phyloP scores from a whole-genome alignment of 2,888 invertebrate species.

The Thecophora atra region DNA sequence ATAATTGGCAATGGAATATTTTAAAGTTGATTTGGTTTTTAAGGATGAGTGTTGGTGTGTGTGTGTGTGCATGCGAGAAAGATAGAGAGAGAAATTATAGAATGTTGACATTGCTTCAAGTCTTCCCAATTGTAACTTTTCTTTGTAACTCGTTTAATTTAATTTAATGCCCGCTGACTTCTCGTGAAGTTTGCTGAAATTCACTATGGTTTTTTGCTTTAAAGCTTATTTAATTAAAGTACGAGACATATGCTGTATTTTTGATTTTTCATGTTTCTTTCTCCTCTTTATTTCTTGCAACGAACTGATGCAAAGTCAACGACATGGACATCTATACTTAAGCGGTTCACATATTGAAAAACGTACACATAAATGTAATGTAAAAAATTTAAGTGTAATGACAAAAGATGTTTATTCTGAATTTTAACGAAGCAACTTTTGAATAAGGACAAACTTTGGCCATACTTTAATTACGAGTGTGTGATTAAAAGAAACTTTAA shows the following conservation, averaged over 20 bases:
- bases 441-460: not conserved
- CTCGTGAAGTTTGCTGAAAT: not conserved
- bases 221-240: conserved; percentile 3
- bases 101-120: not conserved
- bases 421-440: not conserved
- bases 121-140: not conserved
- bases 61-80: not conserved
- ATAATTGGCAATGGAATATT: conserved; percentile 27
- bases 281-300: not conserved
- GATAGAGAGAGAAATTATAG: too few relatives aligned
- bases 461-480: not conserved
- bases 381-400: conserved; percentile 5
- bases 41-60: not conserved
- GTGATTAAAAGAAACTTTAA: not conserved
- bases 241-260: not conserved
- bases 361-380: not conserved
- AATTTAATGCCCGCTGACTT: too few relatives aligned
- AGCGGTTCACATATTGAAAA: not conserved
- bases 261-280: not conserved
- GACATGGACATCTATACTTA: conserved; percentile 6
- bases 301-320: not conserved
- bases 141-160: not conserved
- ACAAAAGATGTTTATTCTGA: not conserved
- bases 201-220: not conserved
- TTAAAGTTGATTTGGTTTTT: conserved; percentile 4